Conservation (phyloP, 2,797 vertebrate genomes). For the Sebastiscus tertius region DNA sequence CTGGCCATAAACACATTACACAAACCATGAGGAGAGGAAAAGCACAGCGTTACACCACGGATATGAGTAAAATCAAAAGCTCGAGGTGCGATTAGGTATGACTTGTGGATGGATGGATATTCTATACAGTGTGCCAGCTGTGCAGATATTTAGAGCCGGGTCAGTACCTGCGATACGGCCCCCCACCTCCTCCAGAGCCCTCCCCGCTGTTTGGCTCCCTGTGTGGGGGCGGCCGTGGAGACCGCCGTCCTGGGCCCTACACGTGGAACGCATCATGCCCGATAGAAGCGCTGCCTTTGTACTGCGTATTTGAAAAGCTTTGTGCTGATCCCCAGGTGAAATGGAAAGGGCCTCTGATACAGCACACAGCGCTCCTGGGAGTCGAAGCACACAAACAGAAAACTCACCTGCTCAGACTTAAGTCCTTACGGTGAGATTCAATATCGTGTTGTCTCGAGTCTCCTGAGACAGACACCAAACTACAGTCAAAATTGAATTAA, state of each 20-base stretch:
- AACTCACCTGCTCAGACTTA: conserved; percentile 6
- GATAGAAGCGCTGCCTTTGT: conserved; percentile 73
- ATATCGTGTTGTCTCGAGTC: neutral
- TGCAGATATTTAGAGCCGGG: conserved; percentile 56
- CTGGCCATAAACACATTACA: conserved; percentile 19
- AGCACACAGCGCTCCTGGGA: conserved; percentile 9
- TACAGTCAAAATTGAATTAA: neutral
- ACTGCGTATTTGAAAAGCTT: conserved; percentile 80
- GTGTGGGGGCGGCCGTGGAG: conserved; percentile 52
- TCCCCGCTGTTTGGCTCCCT: conserved; percentile 47
- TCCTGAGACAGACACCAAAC: neutral
- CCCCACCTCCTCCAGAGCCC: conserved; percentile 20
- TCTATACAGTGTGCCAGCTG: conserved; percentile 57
- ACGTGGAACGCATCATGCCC: conserved; percentile 81
- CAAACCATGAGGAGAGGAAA: neutral
- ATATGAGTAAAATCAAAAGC: conserved; percentile 8
- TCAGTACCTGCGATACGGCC: conserved; percentile 36
- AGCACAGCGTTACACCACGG: neutral
- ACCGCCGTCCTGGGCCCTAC: conserved; percentile 56
- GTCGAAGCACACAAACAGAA: neutral
- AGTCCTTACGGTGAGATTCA: neutral
- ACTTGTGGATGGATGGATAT: conserved; percentile 34
- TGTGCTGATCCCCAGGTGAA: conserved; percentile 82
- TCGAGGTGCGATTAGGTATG: conserved; percentile 10
- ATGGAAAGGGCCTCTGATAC: conserved; percentile 36